Evolutionary conservation across 2,797 vertebrate genomes (phyloP).

Genomic region (Psittacula derbiana): DNA sequence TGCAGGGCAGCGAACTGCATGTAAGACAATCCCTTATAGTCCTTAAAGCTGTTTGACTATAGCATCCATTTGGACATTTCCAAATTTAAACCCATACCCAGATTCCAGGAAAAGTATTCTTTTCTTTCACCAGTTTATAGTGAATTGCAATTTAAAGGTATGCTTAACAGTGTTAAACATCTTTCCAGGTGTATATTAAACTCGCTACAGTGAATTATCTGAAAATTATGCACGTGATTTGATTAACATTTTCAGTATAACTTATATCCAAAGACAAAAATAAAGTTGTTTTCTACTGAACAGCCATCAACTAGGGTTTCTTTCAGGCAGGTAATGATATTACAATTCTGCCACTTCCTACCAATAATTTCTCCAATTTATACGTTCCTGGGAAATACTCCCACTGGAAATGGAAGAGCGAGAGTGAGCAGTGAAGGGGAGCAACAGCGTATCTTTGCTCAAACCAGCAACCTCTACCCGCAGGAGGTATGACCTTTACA

Average conservation of each 20-base stretch:
- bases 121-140: neutral
- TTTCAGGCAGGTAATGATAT: neutral
- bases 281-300: neutral
- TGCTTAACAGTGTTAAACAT: neutral
- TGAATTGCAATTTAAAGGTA: neutral
- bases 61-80: neutral
- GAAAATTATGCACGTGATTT: neutral
- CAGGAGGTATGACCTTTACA: neutral
- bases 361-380: neutral
- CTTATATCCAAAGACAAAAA: neutral
- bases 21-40: neutral
- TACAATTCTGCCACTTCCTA: neutral
- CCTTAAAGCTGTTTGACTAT: neutral
- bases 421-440: neutral
- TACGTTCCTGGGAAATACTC: neutral
- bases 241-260: neutral
- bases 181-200: neutral
- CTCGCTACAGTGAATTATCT: neutral
- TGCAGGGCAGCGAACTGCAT: neutral
- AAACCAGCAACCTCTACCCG: neutral
- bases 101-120: neutral
- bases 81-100: neutral
- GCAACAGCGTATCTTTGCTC: neutral
- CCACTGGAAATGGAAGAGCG: neutral
- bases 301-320: neutral